Evolutionary conservation across 2,888 invertebrate species (phyloP).

Genomic region (Mesodorylaimus sp.): DNA sequence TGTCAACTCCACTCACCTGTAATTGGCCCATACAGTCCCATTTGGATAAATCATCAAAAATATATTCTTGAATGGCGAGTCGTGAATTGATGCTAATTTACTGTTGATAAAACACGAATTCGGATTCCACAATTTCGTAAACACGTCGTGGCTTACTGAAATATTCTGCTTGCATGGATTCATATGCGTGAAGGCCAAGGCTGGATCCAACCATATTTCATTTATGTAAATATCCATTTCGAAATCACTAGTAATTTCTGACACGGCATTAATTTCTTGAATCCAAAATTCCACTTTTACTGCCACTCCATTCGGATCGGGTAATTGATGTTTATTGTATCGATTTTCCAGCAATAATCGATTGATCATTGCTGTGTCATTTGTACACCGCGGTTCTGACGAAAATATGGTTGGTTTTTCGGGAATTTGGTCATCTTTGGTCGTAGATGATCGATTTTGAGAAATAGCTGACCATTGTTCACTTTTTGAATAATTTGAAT

Average conservation of each 20-base stretch:
- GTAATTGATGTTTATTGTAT: slow-evolving; percentile 28
- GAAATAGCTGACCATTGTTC: too few species aligned
- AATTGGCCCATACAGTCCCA: slow-evolving; percentile 6
- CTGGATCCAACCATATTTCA: slow-evolving; percentile 3
- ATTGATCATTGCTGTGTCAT: slow-evolving; percentile 26
- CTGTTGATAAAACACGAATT: slow-evolving; percentile 8
- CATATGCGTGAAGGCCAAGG: background rate
- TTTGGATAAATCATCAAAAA: slow-evolving; percentile 5
- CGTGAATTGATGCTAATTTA: slow-evolving; percentile 2
- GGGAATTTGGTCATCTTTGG: too few species aligned
- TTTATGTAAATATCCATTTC: slow-evolving; percentile 5
- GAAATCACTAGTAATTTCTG: slow-evolving; percentile 1
- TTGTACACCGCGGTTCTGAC: slow-evolving; percentile 17
- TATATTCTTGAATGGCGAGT: slow-evolving; percentile 7
- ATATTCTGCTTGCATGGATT: slow-evolving; percentile 3
- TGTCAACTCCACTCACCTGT: slow-evolving; percentile 2
- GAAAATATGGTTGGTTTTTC: too few species aligned
- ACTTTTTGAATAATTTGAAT: too few species aligned
- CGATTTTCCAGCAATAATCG: slow-evolving; percentile 20
- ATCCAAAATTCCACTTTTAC: slow-evolving; percentile 5
- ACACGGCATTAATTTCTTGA: slow-evolving; percentile 1
- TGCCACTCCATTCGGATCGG: slow-evolving; percentile 15
- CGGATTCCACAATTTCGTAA: slow-evolving; percentile 10
- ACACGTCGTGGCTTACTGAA: background rate
- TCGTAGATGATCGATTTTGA: too few species aligned